Percentiles rank a stretch among this genome's conserved stretches.
Evolutionary conservation across 2,888 invertebrate genomes (phyloP).

Genomic region (Dorcus parallelipipedus): DNA sequence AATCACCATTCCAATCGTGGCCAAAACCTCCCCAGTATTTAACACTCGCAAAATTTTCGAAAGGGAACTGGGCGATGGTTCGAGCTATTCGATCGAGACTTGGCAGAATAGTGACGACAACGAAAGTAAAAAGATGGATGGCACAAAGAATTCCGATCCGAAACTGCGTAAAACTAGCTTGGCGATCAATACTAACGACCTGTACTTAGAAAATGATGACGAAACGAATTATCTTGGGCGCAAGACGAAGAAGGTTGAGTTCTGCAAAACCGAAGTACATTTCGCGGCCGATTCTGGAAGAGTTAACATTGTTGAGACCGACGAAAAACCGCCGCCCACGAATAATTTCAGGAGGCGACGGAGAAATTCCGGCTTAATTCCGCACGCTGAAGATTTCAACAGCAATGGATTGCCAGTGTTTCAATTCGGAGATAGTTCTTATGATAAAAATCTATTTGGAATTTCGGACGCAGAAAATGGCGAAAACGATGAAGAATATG

Average conservation of each 20-base stretch:
- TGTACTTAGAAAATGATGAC: constrained; percentile 9
- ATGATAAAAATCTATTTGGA: constrained; percentile 49
- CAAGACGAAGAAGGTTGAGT: constrained; percentile 57
- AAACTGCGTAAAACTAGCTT: constrained; percentile 33
- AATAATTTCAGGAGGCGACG: constrained; percentile 73
- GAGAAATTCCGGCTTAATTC: constrained; percentile 53
- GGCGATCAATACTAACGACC: constrained; percentile 27
- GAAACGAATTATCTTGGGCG: constrained; percentile 1
- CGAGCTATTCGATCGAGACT: constrained; percentile 20
- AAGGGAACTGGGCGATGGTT: constrained; percentile 8
- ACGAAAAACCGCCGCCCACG: constrained; percentile 82
- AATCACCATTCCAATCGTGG: constrained; percentile 43
- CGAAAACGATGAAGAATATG: background rate
- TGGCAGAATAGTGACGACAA: constrained; percentile 23
- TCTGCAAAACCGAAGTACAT: constrained; percentile 86
- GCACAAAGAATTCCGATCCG: constrained; percentile 40
- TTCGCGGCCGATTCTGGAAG: constrained; percentile 82
- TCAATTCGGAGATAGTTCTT: constrained; percentile 61
- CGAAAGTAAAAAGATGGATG: constrained; percentile 51
- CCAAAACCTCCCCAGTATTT: constrained; percentile 25
- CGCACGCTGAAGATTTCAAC: constrained; percentile 40
- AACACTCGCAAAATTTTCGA: constrained; percentile 10
- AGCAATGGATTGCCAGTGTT: constrained; percentile 56
- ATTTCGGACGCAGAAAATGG: constrained; percentile 7
- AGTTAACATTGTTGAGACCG: constrained; percentile 84